Evolutionary conservation across 2,113 vertebrate genomes (phyloP), one percentile per base, ranked within the genome.

Genomic region (Progne subis): DNA sequence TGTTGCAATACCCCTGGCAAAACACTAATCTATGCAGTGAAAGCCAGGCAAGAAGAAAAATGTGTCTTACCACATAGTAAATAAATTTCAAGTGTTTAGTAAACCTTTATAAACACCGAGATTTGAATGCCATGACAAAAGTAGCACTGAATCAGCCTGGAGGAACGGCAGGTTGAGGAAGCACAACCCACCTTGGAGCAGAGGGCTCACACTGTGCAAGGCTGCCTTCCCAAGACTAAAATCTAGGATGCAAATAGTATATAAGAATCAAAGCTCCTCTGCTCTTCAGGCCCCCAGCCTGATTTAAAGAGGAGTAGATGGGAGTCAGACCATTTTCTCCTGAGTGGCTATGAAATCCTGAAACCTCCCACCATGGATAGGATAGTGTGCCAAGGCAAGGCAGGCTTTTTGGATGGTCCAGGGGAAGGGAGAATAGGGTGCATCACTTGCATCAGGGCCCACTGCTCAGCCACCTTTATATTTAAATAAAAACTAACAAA

Each of bases 1-100:
- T 78, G 83, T 52, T 39, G 57, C 59, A 80, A 91, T 95, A 89
- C 74, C 81, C 55, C 86, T 70, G 70, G 81, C 44, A 5, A 94
- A 94, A 95, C 83, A 96, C 81, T 96, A 88, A 96, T 94, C 91
- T 95, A 91, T 94, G 86, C 94, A 94, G 82, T 41, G 56, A 93
- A 94, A 92, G 41, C 39, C 77, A 95, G 68, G 47, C 37, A 92
- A 63, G 77, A 94, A 92, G 64, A 68, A 90, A 93, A 94, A 94
- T 53, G 92, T 95, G 89, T 88, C 76, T 76, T 59, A 60, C 85
- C 83, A 82, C 82, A 86, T 8, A 90, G 92, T 55, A 96, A 96
- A 94, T 95, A 92, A 74, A 55, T 88, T 88, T 43, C 53, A 96
- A 55, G 94, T 90, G 88, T 94, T 95, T 84, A 88, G 94, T 79